Evolutionary conservation across 2,113 vertebrate species (phyloP), one percentile per base, ranked within the genome.

Genomic region (Orycteropus afer): DNA sequence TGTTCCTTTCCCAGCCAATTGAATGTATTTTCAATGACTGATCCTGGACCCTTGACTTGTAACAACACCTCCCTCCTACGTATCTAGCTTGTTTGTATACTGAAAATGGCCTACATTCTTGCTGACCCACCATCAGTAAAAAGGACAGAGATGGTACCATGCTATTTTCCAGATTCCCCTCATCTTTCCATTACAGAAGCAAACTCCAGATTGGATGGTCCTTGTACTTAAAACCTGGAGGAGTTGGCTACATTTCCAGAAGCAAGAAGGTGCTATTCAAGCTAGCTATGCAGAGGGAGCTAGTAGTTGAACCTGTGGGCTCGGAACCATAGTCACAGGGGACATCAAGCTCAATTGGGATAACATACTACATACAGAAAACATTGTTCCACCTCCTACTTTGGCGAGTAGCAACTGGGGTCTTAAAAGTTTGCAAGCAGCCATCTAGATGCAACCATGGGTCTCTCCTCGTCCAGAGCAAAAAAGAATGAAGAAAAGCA

Each of bases 101-200:
- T 73, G 10, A 76, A 86, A 78, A 69, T 57, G 9, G 13, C 32
- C 32, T 65, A 23, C 10, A 71, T n/a, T 86, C 14, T 51, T 79
- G 25, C 20, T 80, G 65, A 45, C 25, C 13, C 15, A 25, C 27
- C 10, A 22, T 3, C 34, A 71, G 23, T 87, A 22, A 34, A 76
- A 40, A 78, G 76, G 7, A 69, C 3, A 40, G 51, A 2, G 13
- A 59, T 40, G 34, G 57, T 4, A 63, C 22, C 61, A 65, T 18
- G 2, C 13, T 51, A 5, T 55, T 79, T 86, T 91, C 80, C 65
- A 80, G n/a, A 76, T 42, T 63, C 45, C 22, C 37, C 7, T 29
- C 87, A 76, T 86, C 22, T 94, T 45, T 91, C 22, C 29, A 20
- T 87, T 55, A 87, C 7, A 83, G 34, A 84, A 94, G 22, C 23